phyloP scores from a whole-genome alignment of 2,888 invertebrate species.

The Macropis europaea region DNA sequence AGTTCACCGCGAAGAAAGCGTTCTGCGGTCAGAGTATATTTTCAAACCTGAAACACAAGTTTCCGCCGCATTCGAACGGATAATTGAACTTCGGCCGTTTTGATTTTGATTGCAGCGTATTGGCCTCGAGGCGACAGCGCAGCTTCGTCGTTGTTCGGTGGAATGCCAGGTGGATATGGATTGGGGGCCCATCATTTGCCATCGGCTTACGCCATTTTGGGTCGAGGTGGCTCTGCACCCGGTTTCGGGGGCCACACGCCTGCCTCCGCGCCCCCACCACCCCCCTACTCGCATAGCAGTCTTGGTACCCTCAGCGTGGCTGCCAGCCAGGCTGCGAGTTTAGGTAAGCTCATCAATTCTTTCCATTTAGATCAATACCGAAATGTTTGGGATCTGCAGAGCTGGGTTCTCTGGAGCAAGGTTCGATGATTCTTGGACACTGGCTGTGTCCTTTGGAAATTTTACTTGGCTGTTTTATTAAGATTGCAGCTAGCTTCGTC shows the following conservation, averaged over 20 bases:
- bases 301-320: constrained; percentile 88
- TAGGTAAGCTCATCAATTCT: constrained; percentile 82
- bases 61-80: neutral
- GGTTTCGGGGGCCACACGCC: constrained; percentile 76
- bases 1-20: too few relatives aligned
- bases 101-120: constrained; percentile 84
- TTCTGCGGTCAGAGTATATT: neutral
- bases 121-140: constrained; percentile 86
- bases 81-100: constrained; percentile 12
- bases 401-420: too few relatives aligned
- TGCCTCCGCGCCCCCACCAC: constrained; percentile 75
- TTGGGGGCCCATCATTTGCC: constrained; percentile 78
- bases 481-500: too few relatives aligned
- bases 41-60: neutral
- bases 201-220: constrained; percentile 79
- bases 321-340: constrained; percentile 91
- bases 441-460: too few relatives aligned
- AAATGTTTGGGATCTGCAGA: too few relatives aligned
- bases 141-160: constrained; percentile 76
- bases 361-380: neutral
- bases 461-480: too few relatives aligned
- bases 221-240: constrained; percentile 74
- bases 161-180: constrained; percentile 78
- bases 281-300: constrained; percentile 78
- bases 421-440: too few relatives aligned